These are phyloP conservation scores for Danio kyathit DNA, from an alignment of 2,797 vertebrate genomes.

Conservation along the genomic window DNA sequence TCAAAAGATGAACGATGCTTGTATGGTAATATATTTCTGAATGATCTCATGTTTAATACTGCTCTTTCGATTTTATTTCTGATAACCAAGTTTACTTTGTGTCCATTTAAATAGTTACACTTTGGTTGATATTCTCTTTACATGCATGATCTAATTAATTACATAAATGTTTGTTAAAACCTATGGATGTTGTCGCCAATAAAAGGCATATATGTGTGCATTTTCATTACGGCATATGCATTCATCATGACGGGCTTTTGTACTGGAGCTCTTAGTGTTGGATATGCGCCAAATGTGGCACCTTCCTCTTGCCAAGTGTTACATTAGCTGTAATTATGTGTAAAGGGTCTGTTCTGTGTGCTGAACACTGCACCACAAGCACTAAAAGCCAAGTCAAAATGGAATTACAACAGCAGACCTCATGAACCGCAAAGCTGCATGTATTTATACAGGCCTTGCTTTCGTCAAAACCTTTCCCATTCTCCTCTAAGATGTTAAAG, in stretches of 20 bases:
- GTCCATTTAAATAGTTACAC: neutral
- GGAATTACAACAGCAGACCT: conserved; percentile 50
- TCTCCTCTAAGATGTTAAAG: neutral
- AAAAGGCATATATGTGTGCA: neutral
- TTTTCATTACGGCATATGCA: neutral
- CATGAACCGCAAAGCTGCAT: neutral
- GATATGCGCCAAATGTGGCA: conserved; percentile 56
- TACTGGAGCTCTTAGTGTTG: conserved; percentile 49
- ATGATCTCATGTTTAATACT: neutral
- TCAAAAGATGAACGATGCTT: neutral
- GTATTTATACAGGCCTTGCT: conserved; percentile 24
- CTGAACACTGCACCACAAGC: conserved; percentile 44
- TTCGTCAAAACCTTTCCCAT: neutral
- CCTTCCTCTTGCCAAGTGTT: conserved; percentile 61
- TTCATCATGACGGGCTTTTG: conserved; percentile 13
- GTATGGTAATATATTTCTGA: neutral
- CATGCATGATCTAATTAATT: neutral
- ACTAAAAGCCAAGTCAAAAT: conserved; percentile 47
- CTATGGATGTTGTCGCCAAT: neutral
- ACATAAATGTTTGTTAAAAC: neutral
- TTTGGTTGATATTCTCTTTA: neutral
- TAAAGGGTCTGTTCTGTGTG: conserved; percentile 57
- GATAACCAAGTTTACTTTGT: neutral
- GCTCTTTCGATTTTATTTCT: neutral
- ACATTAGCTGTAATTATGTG: conserved; percentile 65